These are phyloP conservation scores for Leptinotarsa defecta DNA, from an alignment of 1,140 invertebrate species.

Conservation along the genomic window DNA sequence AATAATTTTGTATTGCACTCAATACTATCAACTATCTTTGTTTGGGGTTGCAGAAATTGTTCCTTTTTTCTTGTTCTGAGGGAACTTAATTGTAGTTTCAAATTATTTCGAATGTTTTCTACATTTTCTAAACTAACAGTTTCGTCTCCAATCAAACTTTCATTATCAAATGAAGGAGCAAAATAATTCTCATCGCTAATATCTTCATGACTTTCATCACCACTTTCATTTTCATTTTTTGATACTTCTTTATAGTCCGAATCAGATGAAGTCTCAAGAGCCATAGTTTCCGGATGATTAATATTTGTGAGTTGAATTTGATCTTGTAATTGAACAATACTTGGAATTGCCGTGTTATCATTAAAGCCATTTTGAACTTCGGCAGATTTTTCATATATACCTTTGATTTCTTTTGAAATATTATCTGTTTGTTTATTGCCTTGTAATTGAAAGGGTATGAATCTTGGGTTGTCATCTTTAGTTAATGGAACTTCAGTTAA, in stretches of 20 bases:
- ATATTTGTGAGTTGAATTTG: too few relatives aligned
- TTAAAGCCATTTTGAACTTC: too few relatives aligned
- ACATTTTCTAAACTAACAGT: conserved; percentile 12
- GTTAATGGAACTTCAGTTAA: background rate
- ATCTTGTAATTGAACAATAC: too few relatives aligned
- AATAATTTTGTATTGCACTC: conserved; percentile 7
- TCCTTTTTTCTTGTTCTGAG: conserved; percentile 43
- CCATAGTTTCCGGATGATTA: too few relatives aligned
- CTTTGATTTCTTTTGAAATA: background rate
- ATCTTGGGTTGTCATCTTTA: background rate
- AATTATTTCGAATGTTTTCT: conserved; percentile 42
- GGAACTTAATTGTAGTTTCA: conserved; percentile 41
- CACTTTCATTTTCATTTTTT: too few relatives aligned
- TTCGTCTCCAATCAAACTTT: conserved; percentile 7
- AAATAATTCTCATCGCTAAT: background rate
- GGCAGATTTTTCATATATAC: too few relatives aligned
- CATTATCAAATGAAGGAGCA: background rate
- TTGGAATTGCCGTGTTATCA: too few relatives aligned
- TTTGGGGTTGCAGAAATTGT: conserved; percentile 26
- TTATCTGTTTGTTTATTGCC: background rate
- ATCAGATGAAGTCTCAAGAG: too few relatives aligned
- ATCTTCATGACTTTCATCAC: background rate
- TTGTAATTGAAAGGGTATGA: background rate
- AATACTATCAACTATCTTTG: conserved; percentile 11
- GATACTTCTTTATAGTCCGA: too few relatives aligned